A percentile compares a stretch with the other conserved stretches of the same genome.
Conservation (phyloP, 2,888 invertebrate species). For the Drosophila recens region DNA sequence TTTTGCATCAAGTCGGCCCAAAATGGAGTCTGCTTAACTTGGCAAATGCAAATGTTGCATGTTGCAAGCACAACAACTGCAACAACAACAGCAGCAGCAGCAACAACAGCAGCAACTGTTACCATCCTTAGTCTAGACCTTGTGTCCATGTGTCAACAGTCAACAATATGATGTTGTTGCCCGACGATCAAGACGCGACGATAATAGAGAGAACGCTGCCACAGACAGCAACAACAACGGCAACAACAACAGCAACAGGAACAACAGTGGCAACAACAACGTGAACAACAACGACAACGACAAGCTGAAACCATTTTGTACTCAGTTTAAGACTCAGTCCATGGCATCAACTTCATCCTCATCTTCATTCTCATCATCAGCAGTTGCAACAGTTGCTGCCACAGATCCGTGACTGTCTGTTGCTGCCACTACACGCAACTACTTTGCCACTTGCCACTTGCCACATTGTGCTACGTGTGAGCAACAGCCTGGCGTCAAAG, state of each 20-base stretch:
- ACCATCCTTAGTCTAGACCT: conserved; percentile 32
- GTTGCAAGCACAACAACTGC: conserved; percentile 33
- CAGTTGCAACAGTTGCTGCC: conserved; percentile 19
- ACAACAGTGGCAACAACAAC: conserved; percentile 11
- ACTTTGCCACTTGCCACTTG: conserved; percentile 4
- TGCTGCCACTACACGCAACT: conserved; percentile 32
- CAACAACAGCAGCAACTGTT: conserved; percentile 28
- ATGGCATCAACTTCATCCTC: conserved; percentile 58
- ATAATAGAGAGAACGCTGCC: conserved; percentile 64
- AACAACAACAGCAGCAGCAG: neutral
- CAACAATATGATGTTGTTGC: conserved; percentile 76
- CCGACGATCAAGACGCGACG: conserved; percentile 64
- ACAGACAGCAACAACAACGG: conserved; percentile 9
- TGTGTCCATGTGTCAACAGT: conserved; percentile 79
- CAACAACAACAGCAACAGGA: conserved; percentile 18
- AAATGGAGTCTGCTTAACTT: conserved; percentile 55
- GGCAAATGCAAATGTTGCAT: conserved; percentile 78
- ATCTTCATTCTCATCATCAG: conserved; percentile 33
- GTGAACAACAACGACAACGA: conserved; percentile 11
- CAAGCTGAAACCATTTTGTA: conserved; percentile 54
- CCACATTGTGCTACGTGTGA: conserved; percentile 23
- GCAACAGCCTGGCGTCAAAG: neutral
- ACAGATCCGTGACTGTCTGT: conserved; percentile 16
- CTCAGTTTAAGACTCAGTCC: conserved; percentile 48
- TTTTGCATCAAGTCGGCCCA: conserved; percentile 59